Evolutionary conservation across 2,113 vertebrate genomes (phyloP), one percentile per base, ranked within the genome.

Genomic region (Nyctibius bracteatus): DNA sequence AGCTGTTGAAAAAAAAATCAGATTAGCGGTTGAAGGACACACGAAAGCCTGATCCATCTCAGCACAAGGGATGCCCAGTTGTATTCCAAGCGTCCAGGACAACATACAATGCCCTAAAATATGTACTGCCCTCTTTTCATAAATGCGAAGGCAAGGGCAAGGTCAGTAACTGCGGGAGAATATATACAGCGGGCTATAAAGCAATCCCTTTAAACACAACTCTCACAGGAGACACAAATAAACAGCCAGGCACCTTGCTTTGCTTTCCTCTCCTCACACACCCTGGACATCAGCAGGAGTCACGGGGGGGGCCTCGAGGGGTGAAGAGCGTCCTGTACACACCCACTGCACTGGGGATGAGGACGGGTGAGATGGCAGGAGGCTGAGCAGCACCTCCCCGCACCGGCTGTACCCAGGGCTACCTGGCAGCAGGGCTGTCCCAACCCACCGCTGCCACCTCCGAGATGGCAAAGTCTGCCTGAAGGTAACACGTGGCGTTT

Each of bases 101-200:
- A 88, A 65, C 62, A 77, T 59, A 75, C 30, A 79, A 59, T 21
- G 66, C 86, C 94, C 81, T 90, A 92, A 90, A 96, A 85, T 79
- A 68, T 3, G 18, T 74, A 83, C 31, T 65, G 88, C 86, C 88
- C 80, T 96, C 71, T 84, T 92, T 94, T 91, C 83, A 82, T 92
- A 95, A 96, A 97, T 80, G 92, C 83, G 95, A 96, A 93, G 59
- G 66, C 66, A 92, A 95, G 83, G 94, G 70, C 91, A 95, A 86
- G 57, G 87, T 93, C 91, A 79, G 66, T 82, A 85, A 94, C 66
- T 77, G 83, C 77, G 86, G 79, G 6, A 92, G 25, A 93, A 92
- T 97, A 96, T 94, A 81, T 94, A 96, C 96, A 96, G 86, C 4
- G 18, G 58, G 92, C 52, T 95, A 94, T 54, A 94, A 91, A 94